A percentile compares a stretch with the other conserved stretches of the same genome.
phyloP scores from a whole-genome alignment of 1,140 invertebrate species.

The Halesus radiatus region DNA sequence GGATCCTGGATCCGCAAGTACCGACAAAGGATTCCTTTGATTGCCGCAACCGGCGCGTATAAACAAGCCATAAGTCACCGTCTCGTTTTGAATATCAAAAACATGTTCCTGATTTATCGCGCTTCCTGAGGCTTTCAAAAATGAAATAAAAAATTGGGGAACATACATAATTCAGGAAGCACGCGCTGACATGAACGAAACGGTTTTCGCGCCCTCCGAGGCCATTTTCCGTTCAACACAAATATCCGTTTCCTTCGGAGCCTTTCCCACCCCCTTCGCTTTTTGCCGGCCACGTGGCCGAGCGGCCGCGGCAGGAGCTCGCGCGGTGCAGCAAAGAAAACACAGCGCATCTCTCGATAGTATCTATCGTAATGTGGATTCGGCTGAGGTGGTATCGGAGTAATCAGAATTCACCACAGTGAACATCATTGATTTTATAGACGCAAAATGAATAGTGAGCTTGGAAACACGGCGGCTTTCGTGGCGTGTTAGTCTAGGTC shows the following conservation, averaged over 20 bases:
- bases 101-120: constrained; percentile 54
- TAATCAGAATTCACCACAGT: constrained; percentile 19
- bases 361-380: constrained; percentile 6
- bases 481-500: too few species aligned
- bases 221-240: constrained; percentile 51
- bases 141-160: constrained; percentile 44
- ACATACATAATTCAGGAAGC: constrained; percentile 53
- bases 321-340: constrained; percentile 8
- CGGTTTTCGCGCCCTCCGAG: constrained; percentile 49
- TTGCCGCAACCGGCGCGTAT: constrained; percentile 46
- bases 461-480: too few species aligned
- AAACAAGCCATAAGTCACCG: constrained; percentile 55
- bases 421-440: constrained; percentile 4
- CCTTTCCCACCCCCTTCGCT: background rate
- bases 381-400: background rate
- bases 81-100: constrained; percentile 55
- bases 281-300: constrained; percentile 13
- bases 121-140: constrained; percentile 51
- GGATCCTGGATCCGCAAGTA: constrained; percentile 27
- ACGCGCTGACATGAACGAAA: constrained; percentile 46
- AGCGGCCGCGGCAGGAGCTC: background rate
- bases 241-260: constrained; percentile 49
- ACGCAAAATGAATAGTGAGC: background rate
- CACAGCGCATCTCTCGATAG: constrained; percentile 13
- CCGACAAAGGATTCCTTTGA: constrained; percentile 44